Evolutionary conservation across 2,113 vertebrate species (phyloP).

Genomic region (Raja brachyura): DNA sequence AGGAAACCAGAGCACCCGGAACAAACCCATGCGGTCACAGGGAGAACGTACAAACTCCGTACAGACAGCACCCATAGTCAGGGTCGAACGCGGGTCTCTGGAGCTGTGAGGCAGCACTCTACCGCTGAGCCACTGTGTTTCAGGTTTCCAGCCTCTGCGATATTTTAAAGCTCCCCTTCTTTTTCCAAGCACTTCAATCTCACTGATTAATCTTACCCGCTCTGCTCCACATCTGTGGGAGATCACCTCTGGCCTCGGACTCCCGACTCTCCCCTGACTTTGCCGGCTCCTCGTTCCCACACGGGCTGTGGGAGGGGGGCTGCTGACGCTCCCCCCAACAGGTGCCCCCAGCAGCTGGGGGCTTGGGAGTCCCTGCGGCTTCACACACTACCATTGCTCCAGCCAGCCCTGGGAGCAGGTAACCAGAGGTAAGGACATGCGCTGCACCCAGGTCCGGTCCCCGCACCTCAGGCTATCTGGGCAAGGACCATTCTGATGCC

Average conservation of each 20-base stretch:
- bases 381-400: neutral
- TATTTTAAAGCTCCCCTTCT: no score
- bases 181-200: neutral
- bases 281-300: neutral
- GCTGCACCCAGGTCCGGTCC: neutral
- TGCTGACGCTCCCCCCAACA: neutral
- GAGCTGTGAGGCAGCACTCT: no score
- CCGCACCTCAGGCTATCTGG: neutral
- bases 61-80: no score
- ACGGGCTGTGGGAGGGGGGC: neutral
- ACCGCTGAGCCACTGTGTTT: no score
- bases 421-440: neutral
- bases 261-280: neutral
- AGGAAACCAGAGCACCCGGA: no score
- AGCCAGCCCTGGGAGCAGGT: neutral
- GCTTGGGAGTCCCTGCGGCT: neutral
- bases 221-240: neutral
- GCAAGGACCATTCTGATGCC: neutral
- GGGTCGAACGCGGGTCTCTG: no score
- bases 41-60: no score
- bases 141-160: no score
- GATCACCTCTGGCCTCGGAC: neutral
- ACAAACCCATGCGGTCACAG: no score
- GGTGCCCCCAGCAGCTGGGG: neutral
- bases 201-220: neutral